Conservation (phyloP, 1,140 invertebrate genomes). For the Hyles euphorbiae region DNA sequence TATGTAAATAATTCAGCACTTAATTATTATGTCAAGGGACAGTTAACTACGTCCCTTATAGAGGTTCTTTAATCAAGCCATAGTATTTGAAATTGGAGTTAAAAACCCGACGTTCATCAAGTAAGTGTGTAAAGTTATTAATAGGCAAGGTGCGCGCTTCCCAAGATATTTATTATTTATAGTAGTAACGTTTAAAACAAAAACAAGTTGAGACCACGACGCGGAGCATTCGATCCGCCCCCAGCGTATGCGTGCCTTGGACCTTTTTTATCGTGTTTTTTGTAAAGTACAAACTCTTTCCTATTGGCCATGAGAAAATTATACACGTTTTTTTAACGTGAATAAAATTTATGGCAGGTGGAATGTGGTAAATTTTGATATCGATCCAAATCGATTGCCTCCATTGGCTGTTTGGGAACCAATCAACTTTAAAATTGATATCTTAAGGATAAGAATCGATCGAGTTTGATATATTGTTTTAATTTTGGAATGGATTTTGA, state of each 20-base stretch:
- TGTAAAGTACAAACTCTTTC: constrained; percentile 57
- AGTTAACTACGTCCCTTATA: no score
- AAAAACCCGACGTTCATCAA: no score
- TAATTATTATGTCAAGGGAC: no score
- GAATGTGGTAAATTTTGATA: constrained; percentile 32
- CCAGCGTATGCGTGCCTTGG: constrained; percentile 36
- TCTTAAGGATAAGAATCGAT: no score
- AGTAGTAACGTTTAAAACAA: constrained; percentile 22
- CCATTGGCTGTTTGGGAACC: constrained; percentile 44
- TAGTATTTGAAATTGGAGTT: no score
- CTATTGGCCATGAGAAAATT: constrained; percentile 62
- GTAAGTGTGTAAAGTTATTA: constrained; percentile 4
- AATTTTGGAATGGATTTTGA: no score
- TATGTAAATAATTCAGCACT: no score
- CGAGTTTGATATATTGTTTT: no score
- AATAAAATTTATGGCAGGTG: constrained; percentile 70
- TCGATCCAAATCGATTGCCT: constrained; percentile 44
- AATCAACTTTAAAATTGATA: constrained; percentile 17
- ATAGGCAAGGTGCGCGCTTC: constrained; percentile 6
- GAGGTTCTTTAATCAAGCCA: no score
- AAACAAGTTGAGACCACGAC: constrained; percentile 37
- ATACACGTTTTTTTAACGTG: constrained; percentile 42
- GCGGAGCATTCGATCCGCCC: constrained; percentile 45
- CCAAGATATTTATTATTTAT: constrained; percentile 6
- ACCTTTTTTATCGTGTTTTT: constrained; percentile 51